Evolutionary conservation across 2,888 invertebrate genomes (phyloP).

Genomic region (Brassicogethes aeneus): DNA sequence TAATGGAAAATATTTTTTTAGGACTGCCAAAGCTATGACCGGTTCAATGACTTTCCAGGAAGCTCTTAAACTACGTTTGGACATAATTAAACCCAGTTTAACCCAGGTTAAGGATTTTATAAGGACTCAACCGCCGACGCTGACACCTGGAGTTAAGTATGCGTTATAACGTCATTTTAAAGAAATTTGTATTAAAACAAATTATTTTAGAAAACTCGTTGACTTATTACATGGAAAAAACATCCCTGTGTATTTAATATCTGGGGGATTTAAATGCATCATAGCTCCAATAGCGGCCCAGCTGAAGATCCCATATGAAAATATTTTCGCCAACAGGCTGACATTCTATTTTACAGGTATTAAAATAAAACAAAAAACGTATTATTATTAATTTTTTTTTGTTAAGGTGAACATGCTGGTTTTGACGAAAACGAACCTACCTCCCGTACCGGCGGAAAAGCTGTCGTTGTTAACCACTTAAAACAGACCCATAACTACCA

Average conservation of each 20-base stretch:
- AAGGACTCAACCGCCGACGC: conserved; percentile 59
- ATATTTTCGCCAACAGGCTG: conserved; percentile 86
- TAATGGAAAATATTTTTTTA: no score
- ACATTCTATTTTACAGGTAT: conserved; percentile 80
- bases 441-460: conserved; percentile 87
- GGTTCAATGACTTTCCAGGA: conserved; percentile 89
- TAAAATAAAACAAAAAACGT: conserved; percentile 37
- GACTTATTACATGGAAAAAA: conserved; percentile 61
- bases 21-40: conserved; percentile 87
- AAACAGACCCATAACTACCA: conserved; percentile 64
- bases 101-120: conserved; percentile 73
- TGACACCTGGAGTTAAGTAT: conserved; percentile 77
- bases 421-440: conserved; percentile 91
- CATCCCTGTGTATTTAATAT: conserved; percentile 81
- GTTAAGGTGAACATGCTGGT: conserved; percentile 78
- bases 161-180: conserved; percentile 25
- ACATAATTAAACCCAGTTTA: conserved; percentile 77
- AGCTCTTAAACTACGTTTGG: conserved; percentile 71
- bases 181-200: conserved; percentile 29
- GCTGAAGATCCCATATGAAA: conserved; percentile 66
- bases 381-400: conserved; percentile 46
- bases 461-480: conserved; percentile 69
- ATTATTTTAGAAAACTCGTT: conserved; percentile 65
- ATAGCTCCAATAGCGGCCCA: conserved; percentile 81
- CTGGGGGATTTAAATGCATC: conserved; percentile 88